These are phyloP conservation scores for Himalopsyche tibetana DNA, from an alignment of 2,888 invertebrate species.

Conservation along the genomic window DNA sequence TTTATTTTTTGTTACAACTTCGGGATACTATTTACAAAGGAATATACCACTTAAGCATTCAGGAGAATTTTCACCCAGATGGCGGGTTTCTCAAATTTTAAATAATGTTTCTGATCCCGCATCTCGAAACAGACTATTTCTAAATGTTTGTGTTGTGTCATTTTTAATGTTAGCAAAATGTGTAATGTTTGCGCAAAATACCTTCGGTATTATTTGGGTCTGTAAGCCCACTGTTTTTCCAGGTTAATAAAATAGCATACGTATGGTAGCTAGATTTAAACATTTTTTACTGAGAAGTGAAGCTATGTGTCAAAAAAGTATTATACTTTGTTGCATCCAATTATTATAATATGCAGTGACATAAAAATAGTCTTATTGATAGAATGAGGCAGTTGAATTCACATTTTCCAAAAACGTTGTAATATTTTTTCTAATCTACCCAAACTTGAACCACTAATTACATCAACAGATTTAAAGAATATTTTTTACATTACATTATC, in stretches of 20 bases:
- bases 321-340: too few relatives aligned
- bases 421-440: too few relatives aligned
- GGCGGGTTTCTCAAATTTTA: slow-evolving; percentile 57
- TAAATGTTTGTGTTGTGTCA: slow-evolving; percentile 41
- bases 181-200: slow-evolving; percentile 4
- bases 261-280: neutral
- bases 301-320: too few relatives aligned
- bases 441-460: too few relatives aligned
- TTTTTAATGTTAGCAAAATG: slow-evolving; percentile 42
- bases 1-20: neutral
- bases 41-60: neutral
- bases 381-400: too few relatives aligned
- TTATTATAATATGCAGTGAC: too few relatives aligned
- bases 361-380: too few relatives aligned
- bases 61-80: slow-evolving; percentile 46
- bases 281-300: too few relatives aligned
- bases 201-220: neutral
- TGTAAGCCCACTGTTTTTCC: slow-evolving; percentile 37
- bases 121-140: neutral
- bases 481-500: too few relatives aligned
- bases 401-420: too few relatives aligned
- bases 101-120: neutral
- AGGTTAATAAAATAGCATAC: neutral
- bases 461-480: too few relatives aligned
- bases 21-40: slow-evolving; percentile 42